Conservation (phyloP, 2,113 vertebrate genomes). For the Tachuris rubrigastra region DNA sequence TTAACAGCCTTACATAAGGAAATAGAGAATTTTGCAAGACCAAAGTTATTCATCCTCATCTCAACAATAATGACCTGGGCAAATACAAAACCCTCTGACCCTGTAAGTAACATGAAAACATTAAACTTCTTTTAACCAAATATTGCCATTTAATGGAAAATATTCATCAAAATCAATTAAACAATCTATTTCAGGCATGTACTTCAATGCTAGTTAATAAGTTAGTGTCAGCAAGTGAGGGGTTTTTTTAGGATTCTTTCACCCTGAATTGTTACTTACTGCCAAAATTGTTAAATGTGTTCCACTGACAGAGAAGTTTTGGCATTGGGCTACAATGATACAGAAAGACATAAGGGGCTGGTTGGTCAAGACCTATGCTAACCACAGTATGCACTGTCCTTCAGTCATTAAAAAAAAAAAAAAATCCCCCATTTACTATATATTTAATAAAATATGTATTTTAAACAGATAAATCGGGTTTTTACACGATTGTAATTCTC, state of each 20-base stretch:
- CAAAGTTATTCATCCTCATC: constrained; percentile 88
- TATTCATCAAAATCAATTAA: neutral
- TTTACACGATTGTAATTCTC: neutral
- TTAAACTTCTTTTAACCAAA: neutral
- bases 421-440: neutral
- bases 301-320: neutral
- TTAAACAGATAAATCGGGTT: neutral
- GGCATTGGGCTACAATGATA: neutral
- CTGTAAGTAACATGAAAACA: constrained; percentile 74
- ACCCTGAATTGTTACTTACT: neutral
- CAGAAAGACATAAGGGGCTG: neutral
- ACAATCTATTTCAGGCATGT: neutral
- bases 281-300: neutral
- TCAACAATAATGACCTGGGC: constrained; percentile 95
- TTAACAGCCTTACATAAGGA: constrained; percentile 79
- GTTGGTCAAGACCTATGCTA: neutral
- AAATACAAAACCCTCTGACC: constrained; percentile 75
- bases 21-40: constrained; percentile 70
- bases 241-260: neutral
- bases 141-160: neutral
- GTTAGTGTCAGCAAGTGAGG: neutral
- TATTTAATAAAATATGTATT: neutral
- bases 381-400: neutral
- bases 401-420: neutral
- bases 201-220: neutral